Conservation (phyloP, 2,113 vertebrate genomes). For the Caretta caretta region DNA sequence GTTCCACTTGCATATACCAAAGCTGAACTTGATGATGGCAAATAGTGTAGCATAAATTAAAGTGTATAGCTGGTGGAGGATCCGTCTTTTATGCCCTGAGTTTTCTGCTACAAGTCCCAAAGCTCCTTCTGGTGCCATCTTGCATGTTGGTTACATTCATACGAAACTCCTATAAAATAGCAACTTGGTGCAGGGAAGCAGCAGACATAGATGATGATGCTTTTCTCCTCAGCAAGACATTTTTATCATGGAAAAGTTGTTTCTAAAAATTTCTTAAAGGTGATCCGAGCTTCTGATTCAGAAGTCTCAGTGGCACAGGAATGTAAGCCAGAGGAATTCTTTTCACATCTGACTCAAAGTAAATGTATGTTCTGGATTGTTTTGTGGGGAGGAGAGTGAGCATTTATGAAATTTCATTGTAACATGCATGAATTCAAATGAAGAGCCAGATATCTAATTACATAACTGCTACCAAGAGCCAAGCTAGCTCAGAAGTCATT, state of each 20-base stretch:
- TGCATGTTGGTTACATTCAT: background rate
- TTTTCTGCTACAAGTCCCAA: background rate
- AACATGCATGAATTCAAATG: constrained; percentile 1
- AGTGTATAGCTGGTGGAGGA: accelerated
- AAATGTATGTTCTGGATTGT: constrained; percentile 33
- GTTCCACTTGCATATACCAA: background rate
- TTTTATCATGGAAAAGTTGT: constrained; percentile 59
- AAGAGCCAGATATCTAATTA: background rate
- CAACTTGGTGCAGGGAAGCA: background rate
- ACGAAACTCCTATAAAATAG: background rate
- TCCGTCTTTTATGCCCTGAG: background rate
- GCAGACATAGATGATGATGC: background rate
- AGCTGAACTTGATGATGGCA: background rate
- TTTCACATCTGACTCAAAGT: constrained; percentile 50
- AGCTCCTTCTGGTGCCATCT: background rate
- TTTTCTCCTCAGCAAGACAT: constrained; percentile 39
- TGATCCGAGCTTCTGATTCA: constrained; percentile 35
- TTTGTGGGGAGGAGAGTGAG: background rate
- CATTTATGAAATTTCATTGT: constrained; percentile 21
- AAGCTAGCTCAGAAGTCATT: constrained; percentile 17
- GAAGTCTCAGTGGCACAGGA: constrained; percentile 37
- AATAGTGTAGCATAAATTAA: background rate
- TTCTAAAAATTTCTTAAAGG: constrained; percentile 43
- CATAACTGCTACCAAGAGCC: background rate
- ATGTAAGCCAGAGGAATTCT: constrained; percentile 36